These are phyloP conservation scores for Lasioglossum baleicum DNA, from an alignment of 1,140 invertebrate species.

Conservation along the genomic window DNA sequence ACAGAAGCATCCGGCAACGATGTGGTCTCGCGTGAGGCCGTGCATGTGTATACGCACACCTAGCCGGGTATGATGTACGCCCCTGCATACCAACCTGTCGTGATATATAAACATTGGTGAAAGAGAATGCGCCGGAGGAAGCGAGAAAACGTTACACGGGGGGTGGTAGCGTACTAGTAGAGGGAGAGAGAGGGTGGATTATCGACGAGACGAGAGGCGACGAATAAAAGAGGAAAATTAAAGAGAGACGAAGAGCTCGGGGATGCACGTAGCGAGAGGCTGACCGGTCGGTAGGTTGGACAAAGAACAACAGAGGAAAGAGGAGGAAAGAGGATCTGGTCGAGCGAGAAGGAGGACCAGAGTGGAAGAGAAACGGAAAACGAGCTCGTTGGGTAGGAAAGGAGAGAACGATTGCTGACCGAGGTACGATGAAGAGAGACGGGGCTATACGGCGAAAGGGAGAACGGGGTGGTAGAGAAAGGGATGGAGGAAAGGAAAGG, in stretches of 20 bases:
- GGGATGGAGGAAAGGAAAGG: conserved; percentile 16
- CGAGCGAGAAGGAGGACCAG: conserved; percentile 18
- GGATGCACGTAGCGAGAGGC: conserved; percentile 34
- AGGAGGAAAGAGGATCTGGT: neutral
- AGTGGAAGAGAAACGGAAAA: conserved; percentile 24
- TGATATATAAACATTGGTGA: conserved; percentile 58
- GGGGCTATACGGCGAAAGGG: conserved; percentile 24
- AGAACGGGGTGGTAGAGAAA: conserved; percentile 8
- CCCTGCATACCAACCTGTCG: conserved; percentile 53
- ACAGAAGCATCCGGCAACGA: neutral
- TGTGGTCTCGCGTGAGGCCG: neutral
- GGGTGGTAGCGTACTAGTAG: neutral
- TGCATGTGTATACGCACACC: conserved; percentile 28
- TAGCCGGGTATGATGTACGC: conserved; percentile 38
- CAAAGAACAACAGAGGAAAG: conserved; percentile 36
- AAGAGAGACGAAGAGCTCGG: conserved; percentile 27
- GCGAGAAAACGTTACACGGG: neutral
- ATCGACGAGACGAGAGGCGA: neutral
- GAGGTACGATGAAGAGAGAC: conserved; percentile 13
- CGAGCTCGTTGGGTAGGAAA: conserved; percentile 26
- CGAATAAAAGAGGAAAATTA: neutral
- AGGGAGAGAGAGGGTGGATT: conserved; percentile 14
- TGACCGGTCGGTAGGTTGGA: conserved; percentile 10
- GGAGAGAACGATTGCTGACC: conserved; percentile 21
- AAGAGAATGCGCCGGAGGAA: conserved; percentile 39